Base-by-base conservation (phyloP, 2,113 vertebrate species). In the Rissa tridactyla region DNA sequence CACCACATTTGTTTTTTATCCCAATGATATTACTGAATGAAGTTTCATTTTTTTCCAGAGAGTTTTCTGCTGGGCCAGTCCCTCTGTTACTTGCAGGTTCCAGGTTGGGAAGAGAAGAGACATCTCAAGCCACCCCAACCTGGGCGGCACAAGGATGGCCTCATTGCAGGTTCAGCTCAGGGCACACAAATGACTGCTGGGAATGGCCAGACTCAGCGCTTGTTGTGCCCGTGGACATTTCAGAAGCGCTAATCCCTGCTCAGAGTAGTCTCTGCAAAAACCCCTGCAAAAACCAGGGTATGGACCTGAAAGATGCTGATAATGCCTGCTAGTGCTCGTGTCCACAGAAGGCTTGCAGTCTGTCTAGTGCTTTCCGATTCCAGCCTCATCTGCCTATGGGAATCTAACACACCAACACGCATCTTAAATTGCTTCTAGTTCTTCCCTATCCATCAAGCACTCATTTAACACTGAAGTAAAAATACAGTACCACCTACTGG, bases 401-500 rank as follows among this genome's bases (percentile, higher is more conserved):
- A 75, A 64, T 40, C 15, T 70, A 85, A 61, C 47, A 60, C 21
- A 60, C 9, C 13, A 29, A 64, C 5, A 58, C 6, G 21, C 30
- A 42, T 32, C 32, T 49, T 57, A 25, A 86, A 49, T 40, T 18
- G 32, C 32, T 51, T 40, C 30, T 32, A 15, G 22, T 68, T 40
- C 29, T 57, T 87, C 29, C 11, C 13, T 79, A 40, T 65, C 36
- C 44, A 44, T 15, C 51, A 58, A 3, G 6, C 52, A 69, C 30
- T 12, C 26, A 23, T 64, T 79, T 68, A 54, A 69, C 4, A 4
- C 25, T 69, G 14, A 95, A 83, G 58, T 85, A 72, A 94, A 94
- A 82, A 73, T 42, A 88, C 54, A 95, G 82, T 92, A 86, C 94
- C 96, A 96, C 75, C 92, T 96, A 21, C 82, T 93, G 96, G 94